These are phyloP conservation scores for Sebastes alutus DNA, from an alignment of 2,797 vertebrate genomes.

Conservation along the genomic window DNA sequence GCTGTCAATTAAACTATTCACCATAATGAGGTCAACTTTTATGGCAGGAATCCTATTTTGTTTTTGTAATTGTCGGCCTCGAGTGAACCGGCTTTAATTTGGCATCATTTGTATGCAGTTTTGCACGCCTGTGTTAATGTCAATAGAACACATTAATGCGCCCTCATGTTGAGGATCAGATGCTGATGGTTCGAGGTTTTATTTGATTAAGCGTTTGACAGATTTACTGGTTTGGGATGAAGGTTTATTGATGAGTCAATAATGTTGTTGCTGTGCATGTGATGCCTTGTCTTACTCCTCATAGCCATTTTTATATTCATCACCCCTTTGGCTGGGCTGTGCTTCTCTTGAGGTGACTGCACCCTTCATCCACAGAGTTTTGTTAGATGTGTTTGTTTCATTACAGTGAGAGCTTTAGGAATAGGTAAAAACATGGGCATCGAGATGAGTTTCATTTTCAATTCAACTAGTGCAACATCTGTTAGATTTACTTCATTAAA, in stretches of 20 bases:
- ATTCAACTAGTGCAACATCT: not conserved
- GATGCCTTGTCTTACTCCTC: conserved; percentile 63
- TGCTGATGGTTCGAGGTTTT: conserved; percentile 65
- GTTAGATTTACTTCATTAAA: not conserved
- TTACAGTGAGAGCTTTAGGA: not conserved
- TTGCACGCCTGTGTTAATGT: conserved; percentile 41
- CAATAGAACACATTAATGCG: conserved; percentile 74
- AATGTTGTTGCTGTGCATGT: conserved; percentile 57
- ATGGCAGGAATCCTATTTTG: not conserved
- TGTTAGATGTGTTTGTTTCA: not conserved
- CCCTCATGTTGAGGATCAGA: conserved; percentile 64
- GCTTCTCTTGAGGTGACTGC: not conserved
- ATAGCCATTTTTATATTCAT: conserved; percentile 28
- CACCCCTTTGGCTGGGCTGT: not conserved
- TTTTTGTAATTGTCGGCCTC: not conserved
- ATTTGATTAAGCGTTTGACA: conserved; percentile 78
- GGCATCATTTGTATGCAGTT: conserved; percentile 59
- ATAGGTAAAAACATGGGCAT: not conserved
- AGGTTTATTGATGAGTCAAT: conserved; percentile 66
- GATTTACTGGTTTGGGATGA: conserved; percentile 72
- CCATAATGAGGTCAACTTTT: not conserved
- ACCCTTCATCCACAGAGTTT: not conserved
- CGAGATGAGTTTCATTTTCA: conserved; percentile 6
- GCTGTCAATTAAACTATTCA: not conserved
- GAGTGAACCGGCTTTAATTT: not conserved